Evolutionary conservation across 2,888 invertebrate species (phyloP).

Genomic region (Oxycera nigricornis): DNA sequence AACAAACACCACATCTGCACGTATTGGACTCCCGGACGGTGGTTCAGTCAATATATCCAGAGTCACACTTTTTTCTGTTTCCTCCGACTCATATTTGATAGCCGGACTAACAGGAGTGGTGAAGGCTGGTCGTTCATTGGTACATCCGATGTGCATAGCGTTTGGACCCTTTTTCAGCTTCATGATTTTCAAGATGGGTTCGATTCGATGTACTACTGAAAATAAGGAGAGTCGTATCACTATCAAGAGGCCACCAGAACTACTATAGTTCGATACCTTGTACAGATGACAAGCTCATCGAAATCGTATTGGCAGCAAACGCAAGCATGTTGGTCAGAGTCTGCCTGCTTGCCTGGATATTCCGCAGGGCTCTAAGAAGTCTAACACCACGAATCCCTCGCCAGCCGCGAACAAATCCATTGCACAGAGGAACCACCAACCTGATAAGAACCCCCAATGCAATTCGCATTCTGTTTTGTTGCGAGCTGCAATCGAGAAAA

Average conservation of each 20-base stretch:
- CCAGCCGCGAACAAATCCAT: conserved; percentile 58
- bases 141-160: background rate
- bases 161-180: conserved; percentile 55
- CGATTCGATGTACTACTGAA: conserved; percentile 54
- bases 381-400: conserved; percentile 59
- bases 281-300: conserved; percentile 58
- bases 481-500: conserved; percentile 50
- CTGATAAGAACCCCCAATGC: conserved; percentile 59
- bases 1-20: conserved; percentile 79
- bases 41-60: conserved; percentile 59
- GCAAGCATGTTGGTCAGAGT: conserved; percentile 58
- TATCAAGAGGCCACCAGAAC: too few species aligned
- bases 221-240: too few species aligned
- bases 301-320: conserved; percentile 60
- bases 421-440: conserved; percentile 58
- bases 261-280: conserved; percentile 55
- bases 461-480: conserved; percentile 56
- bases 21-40: conserved; percentile 56
- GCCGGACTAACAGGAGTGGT: background rate
- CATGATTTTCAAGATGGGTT: conserved; percentile 58
- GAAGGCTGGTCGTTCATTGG: background rate
- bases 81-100: conserved; percentile 38
- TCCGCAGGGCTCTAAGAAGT: conserved; percentile 54
- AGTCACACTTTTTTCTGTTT: conserved; percentile 55
- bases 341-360: conserved; percentile 57